Base-by-base conservation (phyloP, 1,140 invertebrate species). In the Rhyacophila brunnea region DNA sequence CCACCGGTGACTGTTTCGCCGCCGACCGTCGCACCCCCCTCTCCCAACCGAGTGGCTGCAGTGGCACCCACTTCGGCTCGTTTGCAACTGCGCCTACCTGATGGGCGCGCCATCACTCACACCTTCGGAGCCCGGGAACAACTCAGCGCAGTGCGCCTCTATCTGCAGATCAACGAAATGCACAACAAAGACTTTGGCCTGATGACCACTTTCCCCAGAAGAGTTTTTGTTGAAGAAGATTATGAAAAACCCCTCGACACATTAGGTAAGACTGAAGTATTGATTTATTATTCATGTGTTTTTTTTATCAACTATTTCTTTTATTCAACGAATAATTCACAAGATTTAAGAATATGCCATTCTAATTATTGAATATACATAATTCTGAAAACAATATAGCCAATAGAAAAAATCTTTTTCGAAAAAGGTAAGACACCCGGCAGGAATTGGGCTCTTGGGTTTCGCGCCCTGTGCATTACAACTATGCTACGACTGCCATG, bases 201-300 rank as follows among this genome's bases (percentile, higher is more conserved):
- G 47, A 92, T 93, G 86, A 94, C 90, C 11, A 87, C 82, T 61
- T 95, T 92, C 75, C 93, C 93, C n/a, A 86, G 84, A 69, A 91
- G 90, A 77, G 81, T 93, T 49, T 95, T 94, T 69, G 77, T 78
- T n/a, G 80, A 77, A n/a, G 91, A 93, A 18, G 93, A 96, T 72
- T 94, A 91, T 78, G 89, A 93, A 50, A 87, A 87, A 69, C 90
- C 92, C 13, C 78, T 96, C 46, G 86, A 90, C 66, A 74, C 82
- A 64, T 80, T 95, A 78, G 91, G 92, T 93, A 75, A 76, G 66
- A 32, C 13, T 50, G 5, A 3, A 53, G 49, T 38, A 36, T n/a
- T 34, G n/a, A 58, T 14, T 60, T 17, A n/a, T n/a, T 7, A 44
- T 11, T 44, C 10, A 7, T n/a, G 9, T n/a, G 10, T n/a, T 11